Evolutionary conservation across 2,113 vertebrate genomes (phyloP).

Genomic region (Phalacrocorax aristotelis): DNA sequence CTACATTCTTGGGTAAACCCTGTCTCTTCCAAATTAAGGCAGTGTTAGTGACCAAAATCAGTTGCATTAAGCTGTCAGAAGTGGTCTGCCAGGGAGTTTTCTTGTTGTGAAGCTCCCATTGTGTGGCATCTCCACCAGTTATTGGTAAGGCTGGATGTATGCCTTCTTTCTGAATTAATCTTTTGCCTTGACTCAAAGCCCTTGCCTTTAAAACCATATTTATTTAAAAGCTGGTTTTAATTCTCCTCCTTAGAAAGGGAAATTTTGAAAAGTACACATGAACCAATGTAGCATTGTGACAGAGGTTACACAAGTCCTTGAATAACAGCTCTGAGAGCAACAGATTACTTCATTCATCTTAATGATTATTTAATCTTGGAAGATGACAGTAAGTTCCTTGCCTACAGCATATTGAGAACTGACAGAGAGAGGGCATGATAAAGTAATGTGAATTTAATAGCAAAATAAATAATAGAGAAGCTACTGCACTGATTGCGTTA

Average conservation of each 20-base stretch:
- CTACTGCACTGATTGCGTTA: not conserved
- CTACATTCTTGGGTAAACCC: not conserved
- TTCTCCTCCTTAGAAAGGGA: not conserved
- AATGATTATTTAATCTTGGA: conserved; percentile 50
- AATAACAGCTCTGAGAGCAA: conserved; percentile 3
- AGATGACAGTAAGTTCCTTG: conserved; percentile 21
- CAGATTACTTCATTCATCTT: conserved; percentile 12
- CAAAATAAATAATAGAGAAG: conserved; percentile 56
- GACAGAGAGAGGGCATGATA: not conserved
- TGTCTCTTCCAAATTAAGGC: not conserved
- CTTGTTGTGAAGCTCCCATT: not conserved
- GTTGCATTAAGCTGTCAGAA: not conserved
- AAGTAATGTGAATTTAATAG: conserved; percentile 42
- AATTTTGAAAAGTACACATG: not conserved
- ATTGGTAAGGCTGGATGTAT: not conserved
- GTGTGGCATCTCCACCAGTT: not conserved
- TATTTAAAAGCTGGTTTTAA: not conserved
- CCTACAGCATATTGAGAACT: conserved; percentile 30
- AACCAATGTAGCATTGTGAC: not conserved
- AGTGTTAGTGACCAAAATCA: not conserved
- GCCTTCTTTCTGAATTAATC: not conserved
- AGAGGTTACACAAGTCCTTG: not conserved
- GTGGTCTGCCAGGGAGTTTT: not conserved
- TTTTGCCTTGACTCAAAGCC: not conserved
- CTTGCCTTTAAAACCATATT: not conserved